A percentile compares a stretch with the other conserved stretches of the same genome.
These are phyloP conservation scores for Pandemis heparana DNA, from an alignment of 2,888 invertebrate species.

Conservation along the genomic window DNA sequence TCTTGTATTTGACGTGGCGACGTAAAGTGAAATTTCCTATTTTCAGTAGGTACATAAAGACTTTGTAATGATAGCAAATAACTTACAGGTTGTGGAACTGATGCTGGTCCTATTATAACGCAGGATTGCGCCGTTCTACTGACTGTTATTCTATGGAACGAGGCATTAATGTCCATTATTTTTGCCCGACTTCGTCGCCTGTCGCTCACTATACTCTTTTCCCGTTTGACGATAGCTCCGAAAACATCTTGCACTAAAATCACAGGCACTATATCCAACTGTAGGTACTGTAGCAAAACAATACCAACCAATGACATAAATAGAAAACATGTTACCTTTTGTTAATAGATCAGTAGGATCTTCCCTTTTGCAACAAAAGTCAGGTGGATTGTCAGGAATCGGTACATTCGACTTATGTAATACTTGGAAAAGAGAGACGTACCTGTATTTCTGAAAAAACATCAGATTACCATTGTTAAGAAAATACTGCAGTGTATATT, in stretches of 20 bases:
- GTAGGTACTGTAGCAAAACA: not conserved
- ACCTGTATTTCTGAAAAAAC: slow-evolving; percentile 66
- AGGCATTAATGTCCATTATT: slow-evolving; percentile 63
- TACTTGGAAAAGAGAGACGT: slow-evolving; percentile 76
- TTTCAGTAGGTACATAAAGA: too few relatives aligned
- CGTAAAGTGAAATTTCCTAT: too few relatives aligned
- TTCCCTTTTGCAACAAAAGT: slow-evolving; percentile 56
- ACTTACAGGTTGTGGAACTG: slow-evolving; percentile 57
- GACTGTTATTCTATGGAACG: slow-evolving; percentile 56
- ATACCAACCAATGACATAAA: too few relatives aligned
- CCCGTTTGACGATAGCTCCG: slow-evolving; percentile 69
- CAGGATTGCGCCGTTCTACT: slow-evolving; percentile 58
- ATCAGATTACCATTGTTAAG: slow-evolving; percentile 10
- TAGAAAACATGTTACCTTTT: slow-evolving; percentile 61
- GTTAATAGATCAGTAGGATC: slow-evolving; percentile 70
- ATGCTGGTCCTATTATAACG: slow-evolving; percentile 55
- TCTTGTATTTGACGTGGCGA: too few relatives aligned
- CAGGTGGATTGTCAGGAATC: slow-evolving; percentile 47
- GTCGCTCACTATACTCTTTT: slow-evolving; percentile 63
- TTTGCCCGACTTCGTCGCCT: slow-evolving; percentile 47
- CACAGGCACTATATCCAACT: not conserved
- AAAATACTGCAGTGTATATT: not conserved
- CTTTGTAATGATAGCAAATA: too few relatives aligned
- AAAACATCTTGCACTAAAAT: slow-evolving; percentile 73
- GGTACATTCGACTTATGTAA: slow-evolving; percentile 75